phyloP scores from a whole-genome alignment of 1,140 invertebrate genomes.

The Drosophila nannoptera region DNA sequence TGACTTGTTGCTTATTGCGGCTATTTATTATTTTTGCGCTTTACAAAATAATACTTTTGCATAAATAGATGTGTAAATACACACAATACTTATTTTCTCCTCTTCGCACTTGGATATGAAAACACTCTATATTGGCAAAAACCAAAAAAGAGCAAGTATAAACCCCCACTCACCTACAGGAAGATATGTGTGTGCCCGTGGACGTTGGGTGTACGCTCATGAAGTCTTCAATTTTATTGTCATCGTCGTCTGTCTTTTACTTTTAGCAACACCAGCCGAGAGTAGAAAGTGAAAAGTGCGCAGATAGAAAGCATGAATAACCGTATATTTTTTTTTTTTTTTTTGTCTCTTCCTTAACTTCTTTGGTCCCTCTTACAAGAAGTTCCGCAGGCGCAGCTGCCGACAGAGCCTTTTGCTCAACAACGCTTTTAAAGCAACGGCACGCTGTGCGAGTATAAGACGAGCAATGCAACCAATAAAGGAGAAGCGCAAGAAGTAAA shows the following conservation, averaged over 20 bases:
- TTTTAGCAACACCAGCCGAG: neutral
- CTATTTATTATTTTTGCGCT: constrained; percentile 11
- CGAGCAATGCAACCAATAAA: neutral
- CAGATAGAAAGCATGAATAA: constrained; percentile 18
- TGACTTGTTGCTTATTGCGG: constrained; percentile 28
- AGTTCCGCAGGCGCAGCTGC: constrained; percentile 10
- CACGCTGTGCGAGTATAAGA: neutral
- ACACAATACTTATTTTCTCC: too few relatives aligned
- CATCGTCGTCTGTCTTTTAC: constrained; percentile 19
- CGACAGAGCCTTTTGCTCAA: too few relatives aligned
- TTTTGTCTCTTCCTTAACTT: constrained; percentile 1
- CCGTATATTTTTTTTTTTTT: too few relatives aligned
- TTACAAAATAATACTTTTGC: constrained; percentile 4
- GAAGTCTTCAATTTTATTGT: constrained; percentile 11
- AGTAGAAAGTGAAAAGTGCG: constrained; percentile 26
- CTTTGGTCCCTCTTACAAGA: neutral
- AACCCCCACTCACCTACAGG: neutral
- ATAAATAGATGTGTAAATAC: neutral
- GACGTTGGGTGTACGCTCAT: constrained; percentile 12
- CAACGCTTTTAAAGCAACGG: constrained; percentile 1
- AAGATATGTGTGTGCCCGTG: constrained; percentile 4
- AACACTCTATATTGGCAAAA: neutral
- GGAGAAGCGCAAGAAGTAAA: constrained; percentile 10
- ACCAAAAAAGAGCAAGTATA: neutral
- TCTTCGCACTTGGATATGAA: constrained; percentile 2